phyloP scores from a whole-genome alignment of 2,888 invertebrate species.

The Eumacrocentrus americanus region DNA sequence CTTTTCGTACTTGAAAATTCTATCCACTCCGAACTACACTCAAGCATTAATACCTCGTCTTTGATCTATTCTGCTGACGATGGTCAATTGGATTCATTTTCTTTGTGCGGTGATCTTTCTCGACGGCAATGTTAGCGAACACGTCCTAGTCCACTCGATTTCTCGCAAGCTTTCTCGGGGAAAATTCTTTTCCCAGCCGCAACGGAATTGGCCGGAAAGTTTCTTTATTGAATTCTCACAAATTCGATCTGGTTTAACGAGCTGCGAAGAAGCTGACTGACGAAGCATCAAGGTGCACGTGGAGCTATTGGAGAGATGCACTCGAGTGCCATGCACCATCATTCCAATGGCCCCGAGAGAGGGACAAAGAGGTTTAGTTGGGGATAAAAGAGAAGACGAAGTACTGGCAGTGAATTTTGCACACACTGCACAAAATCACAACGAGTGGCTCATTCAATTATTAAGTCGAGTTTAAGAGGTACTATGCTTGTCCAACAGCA shows the following conservation, averaged over 20 bases:
- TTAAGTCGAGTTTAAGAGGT: conserved; percentile 6
- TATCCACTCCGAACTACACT: neutral
- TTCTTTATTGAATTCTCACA: conserved; percentile 24
- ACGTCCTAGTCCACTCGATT: conserved; percentile 14
- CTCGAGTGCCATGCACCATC: conserved; percentile 11
- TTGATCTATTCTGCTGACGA: conserved; percentile 23
- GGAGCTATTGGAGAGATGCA: conserved; percentile 9
- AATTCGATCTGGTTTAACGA: conserved; percentile 23
- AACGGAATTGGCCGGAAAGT: conserved; percentile 21
- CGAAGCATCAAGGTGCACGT: conserved; percentile 17
- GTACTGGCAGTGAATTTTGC: conserved; percentile 16
- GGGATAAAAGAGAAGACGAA: conserved; percentile 13
- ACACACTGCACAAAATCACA: conserved; percentile 18
- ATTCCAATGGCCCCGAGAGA: neutral
- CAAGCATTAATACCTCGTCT: conserved; percentile 8
- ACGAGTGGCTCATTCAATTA: conserved; percentile 25
- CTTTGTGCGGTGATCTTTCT: neutral
- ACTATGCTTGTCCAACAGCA: neutral
- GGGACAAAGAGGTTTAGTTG: conserved; percentile 4
- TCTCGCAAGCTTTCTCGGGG: conserved; percentile 4
- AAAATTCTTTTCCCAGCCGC: conserved; percentile 6
- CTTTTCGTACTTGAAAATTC: neutral
- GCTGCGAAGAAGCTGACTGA: conserved; percentile 21
- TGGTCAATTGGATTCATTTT: conserved; percentile 1
- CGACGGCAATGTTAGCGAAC: neutral